Conservation (phyloP, 2,797 vertebrate species). For the Cyclura pinguis region DNA sequence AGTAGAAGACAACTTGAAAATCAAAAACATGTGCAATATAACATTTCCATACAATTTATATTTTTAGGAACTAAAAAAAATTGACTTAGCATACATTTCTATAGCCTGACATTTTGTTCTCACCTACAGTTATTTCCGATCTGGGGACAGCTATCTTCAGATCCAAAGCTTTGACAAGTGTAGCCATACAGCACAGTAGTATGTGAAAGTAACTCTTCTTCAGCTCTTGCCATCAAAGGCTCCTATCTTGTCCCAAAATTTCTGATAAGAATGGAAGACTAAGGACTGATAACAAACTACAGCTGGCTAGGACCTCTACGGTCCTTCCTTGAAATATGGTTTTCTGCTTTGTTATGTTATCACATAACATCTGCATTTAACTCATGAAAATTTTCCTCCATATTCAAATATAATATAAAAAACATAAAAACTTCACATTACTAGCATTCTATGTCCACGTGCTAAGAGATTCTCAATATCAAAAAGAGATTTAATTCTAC, state of each 20-base stretch:
- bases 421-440: neutral
- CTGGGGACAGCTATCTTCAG: neutral
- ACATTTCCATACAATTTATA: neutral
- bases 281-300: neutral
- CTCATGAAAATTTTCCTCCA: neutral
- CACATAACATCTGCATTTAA: neutral
- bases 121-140: neutral
- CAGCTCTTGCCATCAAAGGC: too few species aligned
- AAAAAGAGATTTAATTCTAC: constrained; percentile 1
- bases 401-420: neutral
- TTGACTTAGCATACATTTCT: neutral
- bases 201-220: neutral
- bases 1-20: neutral
- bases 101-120: neutral
- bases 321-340: neutral
- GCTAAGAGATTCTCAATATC: neutral
- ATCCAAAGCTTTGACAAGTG: neutral
- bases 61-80: constrained; percentile 15
- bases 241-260: neutral
- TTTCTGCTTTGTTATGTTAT: neutral
- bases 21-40: neutral
- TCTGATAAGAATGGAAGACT: neutral
- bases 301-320: neutral
- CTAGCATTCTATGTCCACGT: neutral
- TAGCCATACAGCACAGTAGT: too few species aligned